phyloP scores from a whole-genome alignment of 2,888 invertebrate genomes.

The Chromoteleia sp. region DNA sequence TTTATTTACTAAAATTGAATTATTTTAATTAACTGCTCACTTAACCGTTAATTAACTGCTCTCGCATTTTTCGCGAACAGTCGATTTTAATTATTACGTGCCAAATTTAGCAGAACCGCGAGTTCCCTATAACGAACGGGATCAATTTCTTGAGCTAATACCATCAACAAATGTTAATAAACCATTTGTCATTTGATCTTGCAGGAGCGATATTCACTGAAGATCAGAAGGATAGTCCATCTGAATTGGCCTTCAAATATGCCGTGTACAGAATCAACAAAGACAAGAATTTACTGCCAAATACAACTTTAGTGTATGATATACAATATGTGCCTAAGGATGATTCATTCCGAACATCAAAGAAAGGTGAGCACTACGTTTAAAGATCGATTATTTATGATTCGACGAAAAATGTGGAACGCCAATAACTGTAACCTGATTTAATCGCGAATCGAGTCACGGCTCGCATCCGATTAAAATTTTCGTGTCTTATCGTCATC shows the following conservation, averaged over 20 bases:
- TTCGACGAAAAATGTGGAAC: not conserved
- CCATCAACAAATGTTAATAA: slow-evolving; percentile 1
- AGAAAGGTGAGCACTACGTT: slow-evolving; percentile 89
- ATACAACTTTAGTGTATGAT: slow-evolving; percentile 96
- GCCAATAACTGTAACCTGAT: slow-evolving; percentile 38
- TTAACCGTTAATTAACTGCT: no score
- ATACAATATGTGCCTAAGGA: slow-evolving; percentile 95
- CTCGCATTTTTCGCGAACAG: no score
- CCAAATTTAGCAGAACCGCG: no score
- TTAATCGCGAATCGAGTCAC: slow-evolving; percentile 5
- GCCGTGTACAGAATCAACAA: slow-evolving; percentile 97
- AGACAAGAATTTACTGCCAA: slow-evolving; percentile 92
- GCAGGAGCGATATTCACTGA: slow-evolving; percentile 96
- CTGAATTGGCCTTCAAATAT: slow-evolving; percentile 96
- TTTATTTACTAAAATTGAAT: not conserved
- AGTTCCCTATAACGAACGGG: no score
- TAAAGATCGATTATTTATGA: not conserved
- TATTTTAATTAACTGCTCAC: no score
- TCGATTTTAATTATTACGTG: no score
- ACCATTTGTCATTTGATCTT: slow-evolving; percentile 72
- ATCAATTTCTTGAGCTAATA: not conserved
- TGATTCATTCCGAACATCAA: slow-evolving; percentile 96
- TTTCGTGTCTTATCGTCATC: slow-evolving; percentile 65
- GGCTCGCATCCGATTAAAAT: slow-evolving; percentile 38
- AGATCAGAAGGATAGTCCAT: slow-evolving; percentile 93